phyloP scores from a whole-genome alignment of 2,888 invertebrate species.

The Thymelicus acteon region DNA sequence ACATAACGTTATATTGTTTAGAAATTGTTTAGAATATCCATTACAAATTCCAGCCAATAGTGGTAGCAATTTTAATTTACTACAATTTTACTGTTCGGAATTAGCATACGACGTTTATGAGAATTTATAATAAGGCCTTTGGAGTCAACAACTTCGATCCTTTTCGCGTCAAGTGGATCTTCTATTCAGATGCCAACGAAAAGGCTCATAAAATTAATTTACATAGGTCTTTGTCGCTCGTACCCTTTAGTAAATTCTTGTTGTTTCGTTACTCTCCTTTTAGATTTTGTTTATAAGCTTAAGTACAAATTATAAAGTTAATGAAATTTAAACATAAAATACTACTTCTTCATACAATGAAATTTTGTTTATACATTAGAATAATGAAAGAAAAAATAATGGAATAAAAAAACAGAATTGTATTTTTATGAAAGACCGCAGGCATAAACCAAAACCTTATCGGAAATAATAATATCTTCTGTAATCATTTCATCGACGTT shows the following conservation, averaged over 20 bases:
- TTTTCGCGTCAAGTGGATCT: slow-evolving; percentile 52
- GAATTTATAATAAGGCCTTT: slow-evolving; percentile 57
- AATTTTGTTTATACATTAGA: no score
- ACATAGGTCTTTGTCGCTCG: slow-evolving; percentile 66
- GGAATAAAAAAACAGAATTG: no score
- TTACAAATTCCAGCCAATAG: slow-evolving; percentile 40
- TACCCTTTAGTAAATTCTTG: slow-evolving; percentile 68
- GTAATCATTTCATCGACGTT: no score
- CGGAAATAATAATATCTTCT: no score
- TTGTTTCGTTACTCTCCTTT: slow-evolving; percentile 33
- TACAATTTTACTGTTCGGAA: slow-evolving; percentile 38
- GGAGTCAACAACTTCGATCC: slow-evolving; percentile 56
- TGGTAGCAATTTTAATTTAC: slow-evolving; percentile 27
- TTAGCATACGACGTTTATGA: slow-evolving; percentile 52
- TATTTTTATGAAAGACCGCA: no score
- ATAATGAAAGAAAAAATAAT: no score
- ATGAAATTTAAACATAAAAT: background rate
- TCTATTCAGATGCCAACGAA: slow-evolving; percentile 69
- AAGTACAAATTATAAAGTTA: background rate
- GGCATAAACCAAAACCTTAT: no score
- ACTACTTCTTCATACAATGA: no score
- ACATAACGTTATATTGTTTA: no score
- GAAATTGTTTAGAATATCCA: no score
- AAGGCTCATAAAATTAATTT: slow-evolving; percentile 76
- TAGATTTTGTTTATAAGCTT: slow-evolving; percentile 46